Evolutionary conservation across 2,888 invertebrate species (phyloP), one percentile per base, ranked within the genome.

Genomic region (Lasioglossum figueresi): DNA sequence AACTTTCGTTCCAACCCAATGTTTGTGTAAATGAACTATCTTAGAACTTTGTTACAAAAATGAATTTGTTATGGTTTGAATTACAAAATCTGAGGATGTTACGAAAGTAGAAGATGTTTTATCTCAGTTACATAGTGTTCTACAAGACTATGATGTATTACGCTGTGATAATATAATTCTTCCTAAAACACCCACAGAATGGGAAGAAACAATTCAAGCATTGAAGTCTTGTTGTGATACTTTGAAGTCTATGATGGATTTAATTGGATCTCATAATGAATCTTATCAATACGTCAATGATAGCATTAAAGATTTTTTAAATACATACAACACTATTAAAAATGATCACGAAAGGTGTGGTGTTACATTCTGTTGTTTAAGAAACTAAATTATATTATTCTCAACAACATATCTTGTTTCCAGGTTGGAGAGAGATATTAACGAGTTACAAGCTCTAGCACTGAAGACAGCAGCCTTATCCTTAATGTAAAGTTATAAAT

Each of bases 91-190:
- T 0, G 78, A 88, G 43, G 81, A 88, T 74, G 68, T 85, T 10
- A 79, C 84, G 0, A 77, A 72, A n/a, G 71, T 91, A 6, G 68
- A 85, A 45, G 68, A 85, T 63, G 84, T 86, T 63, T 66, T 92
- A 4, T 77, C 68, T 1, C 85, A 88, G 23, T 81, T 93, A 31
- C 31, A 89, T 45, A 73, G 76, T 19, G 73, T 91, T 45, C 73
- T 93, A 1, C 78, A 87, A 76, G 88, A 89, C 16, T 66, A 91
- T 6, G 91, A 93, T 66, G 72, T 84, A 63, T 83, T 93, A 19
- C 87, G 78, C 12, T 93, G 92, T 76, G 81, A 89, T 8, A 87
- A 89, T 76, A 84, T 93, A 19, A 48, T 89, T n/a, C 87, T 92
- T 76, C 93, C 93, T 4, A 78, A 88, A 43, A 89, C 89, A 16